A percentile compares a stretch with the other conserved stretches of the same genome.
Evolutionary conservation across 2,888 invertebrate species (phyloP).

Genomic region (Eudemis profundana): DNA sequence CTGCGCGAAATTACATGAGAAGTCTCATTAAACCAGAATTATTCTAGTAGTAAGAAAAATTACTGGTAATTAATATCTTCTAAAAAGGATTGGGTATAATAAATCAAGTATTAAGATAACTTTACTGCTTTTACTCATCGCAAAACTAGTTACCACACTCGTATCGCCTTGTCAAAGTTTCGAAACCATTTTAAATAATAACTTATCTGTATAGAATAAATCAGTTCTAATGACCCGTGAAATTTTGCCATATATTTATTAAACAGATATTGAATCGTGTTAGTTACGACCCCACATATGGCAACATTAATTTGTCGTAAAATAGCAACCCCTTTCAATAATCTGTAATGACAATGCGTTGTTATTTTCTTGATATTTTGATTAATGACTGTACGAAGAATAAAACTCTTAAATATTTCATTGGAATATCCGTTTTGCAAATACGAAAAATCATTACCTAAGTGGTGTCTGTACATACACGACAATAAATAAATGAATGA

Average conservation of each 20-base stretch:
- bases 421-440: too few species aligned
- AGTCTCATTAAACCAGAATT: too few species aligned
- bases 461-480: too few species aligned
- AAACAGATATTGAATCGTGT: constrained; percentile 48
- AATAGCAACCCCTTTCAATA: constrained; percentile 46
- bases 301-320: constrained; percentile 54
- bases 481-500: too few species aligned
- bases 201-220: constrained; percentile 30
- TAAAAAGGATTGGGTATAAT: too few species aligned
- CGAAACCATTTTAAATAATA: not conserved
- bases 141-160: not conserved
- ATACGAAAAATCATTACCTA: too few species aligned
- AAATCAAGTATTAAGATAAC: too few species aligned
- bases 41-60: too few species aligned
- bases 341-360: constrained; percentile 41
- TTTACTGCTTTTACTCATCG: too few species aligned
- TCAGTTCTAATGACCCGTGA: constrained; percentile 51
- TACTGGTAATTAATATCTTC: too few species aligned
- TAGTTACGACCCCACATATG: constrained; percentile 59
- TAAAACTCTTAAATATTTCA: constrained; percentile 19
- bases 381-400: constrained; percentile 16
- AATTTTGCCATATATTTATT: constrained; percentile 54
- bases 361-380: constrained; percentile 30
- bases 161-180: not conserved
- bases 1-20: too few species aligned